These are phyloP conservation scores for Lycocorax pyrrhopterus DNA, from an alignment of 2,113 vertebrate genomes.

Conservation along the genomic window DNA sequence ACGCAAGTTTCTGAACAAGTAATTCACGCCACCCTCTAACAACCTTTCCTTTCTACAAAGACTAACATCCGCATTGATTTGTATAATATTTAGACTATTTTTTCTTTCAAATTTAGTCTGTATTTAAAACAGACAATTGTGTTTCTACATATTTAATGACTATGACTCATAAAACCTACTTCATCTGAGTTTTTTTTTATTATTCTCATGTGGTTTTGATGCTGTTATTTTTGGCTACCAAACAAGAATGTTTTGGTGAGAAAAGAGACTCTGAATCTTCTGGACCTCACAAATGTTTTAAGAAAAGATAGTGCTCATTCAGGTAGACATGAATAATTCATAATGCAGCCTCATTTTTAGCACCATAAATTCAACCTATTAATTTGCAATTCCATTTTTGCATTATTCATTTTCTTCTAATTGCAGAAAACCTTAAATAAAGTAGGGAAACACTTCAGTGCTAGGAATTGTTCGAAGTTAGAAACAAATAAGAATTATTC, in stretches of 20 bases:
- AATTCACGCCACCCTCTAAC: not conserved
- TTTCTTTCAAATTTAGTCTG: not conserved
- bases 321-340: conserved; percentile 54
- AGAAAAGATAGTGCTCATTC: not conserved
- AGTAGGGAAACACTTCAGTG: not conserved
- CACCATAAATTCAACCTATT: not conserved
- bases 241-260: not conserved
- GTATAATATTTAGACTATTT: not conserved
- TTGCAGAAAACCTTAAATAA: conserved; percentile 35
- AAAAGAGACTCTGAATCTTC: not conserved
- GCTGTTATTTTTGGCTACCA: not conserved
- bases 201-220: not conserved
- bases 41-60: not conserved
- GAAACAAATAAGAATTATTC: not conserved
- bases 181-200: not conserved
- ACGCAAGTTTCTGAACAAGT: not conserved
- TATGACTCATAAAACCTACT: conserved; percentile 20
- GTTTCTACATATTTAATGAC: conserved; percentile 21
- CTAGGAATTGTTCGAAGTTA: not conserved
- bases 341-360: conserved; percentile 13
- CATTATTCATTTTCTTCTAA: conserved; percentile 55
- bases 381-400: conserved; percentile 51
- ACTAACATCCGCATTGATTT: not conserved
- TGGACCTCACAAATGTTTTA: not conserved
- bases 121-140: conserved; percentile 1